phyloP scores from a whole-genome alignment of 2,888 invertebrate genomes.

The Agonum fuliginosum region DNA sequence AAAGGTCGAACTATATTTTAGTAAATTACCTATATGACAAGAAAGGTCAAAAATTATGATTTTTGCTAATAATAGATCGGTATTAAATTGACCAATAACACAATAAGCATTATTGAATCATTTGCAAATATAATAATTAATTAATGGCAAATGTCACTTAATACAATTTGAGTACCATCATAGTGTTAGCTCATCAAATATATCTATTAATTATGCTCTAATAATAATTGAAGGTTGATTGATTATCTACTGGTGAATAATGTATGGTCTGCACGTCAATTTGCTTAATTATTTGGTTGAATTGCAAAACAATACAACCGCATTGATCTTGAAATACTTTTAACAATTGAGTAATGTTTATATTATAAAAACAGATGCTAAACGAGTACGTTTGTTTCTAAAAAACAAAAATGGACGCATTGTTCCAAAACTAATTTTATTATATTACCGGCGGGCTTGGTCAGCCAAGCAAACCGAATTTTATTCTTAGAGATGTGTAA shows the following conservation, averaged over 20 bases:
- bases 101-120: conserved; percentile 12
- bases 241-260: conserved; percentile 26
- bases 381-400: background rate
- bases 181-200: conserved; percentile 1
- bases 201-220: conserved; percentile 37
- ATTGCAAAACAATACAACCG: background rate
- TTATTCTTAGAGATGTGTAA: background rate
- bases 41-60: background rate
- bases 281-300: conserved; percentile 21
- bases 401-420: conserved; percentile 1
- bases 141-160: conserved; percentile 31
- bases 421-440: conserved; percentile 38
- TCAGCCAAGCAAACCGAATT: conserved; percentile 21
- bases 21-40: too few relatives aligned
- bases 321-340: conserved; percentile 2
- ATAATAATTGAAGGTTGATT: conserved; percentile 43
- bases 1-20: too few relatives aligned
- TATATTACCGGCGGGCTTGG: conserved; percentile 19
- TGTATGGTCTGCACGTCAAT: conserved; percentile 14
- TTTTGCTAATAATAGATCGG: background rate
- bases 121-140: conserved; percentile 2
- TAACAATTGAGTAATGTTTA: background rate
- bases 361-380: background rate
- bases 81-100: conserved; percentile 23
- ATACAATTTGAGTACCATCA: conserved; percentile 15